These are phyloP conservation scores for Cyanoliseus patagonus DNA, from an alignment of 2,113 vertebrate species.

Conservation along the genomic window DNA sequence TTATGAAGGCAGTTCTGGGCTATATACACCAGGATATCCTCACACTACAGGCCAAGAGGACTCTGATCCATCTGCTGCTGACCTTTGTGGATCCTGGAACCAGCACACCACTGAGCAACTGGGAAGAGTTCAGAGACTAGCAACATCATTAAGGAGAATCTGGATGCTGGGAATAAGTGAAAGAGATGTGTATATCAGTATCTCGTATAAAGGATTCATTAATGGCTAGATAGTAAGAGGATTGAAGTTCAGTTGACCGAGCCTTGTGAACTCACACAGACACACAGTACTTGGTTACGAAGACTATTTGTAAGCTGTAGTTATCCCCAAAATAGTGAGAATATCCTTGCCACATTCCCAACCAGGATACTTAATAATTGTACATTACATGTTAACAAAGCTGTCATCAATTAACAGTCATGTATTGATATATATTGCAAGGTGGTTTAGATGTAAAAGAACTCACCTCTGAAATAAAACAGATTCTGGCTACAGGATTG, in stretches of 20 bases:
- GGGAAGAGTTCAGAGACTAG: neutral
- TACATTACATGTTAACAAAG: neutral
- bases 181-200: neutral
- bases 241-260: neutral
- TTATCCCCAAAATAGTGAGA: neutral
- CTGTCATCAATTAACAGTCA: neutral
- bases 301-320: neutral
- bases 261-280: neutral
- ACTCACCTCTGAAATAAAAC: neutral
- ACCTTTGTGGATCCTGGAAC: neutral
- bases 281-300: neutral
- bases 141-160: neutral
- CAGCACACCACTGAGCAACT: neutral
- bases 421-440: neutral
- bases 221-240: neutral
- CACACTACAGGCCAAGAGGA: accelerated
- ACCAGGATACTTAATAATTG: neutral
- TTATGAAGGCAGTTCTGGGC: neutral
- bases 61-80: neutral
- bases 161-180: neutral
- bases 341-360: neutral
- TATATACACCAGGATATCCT: neutral
- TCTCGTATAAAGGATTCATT: neutral
- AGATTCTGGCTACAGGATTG: neutral
- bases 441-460: neutral